Conservation (phyloP, 2,113 vertebrate species). For the Ictidomys tridecemlineatus region DNA sequence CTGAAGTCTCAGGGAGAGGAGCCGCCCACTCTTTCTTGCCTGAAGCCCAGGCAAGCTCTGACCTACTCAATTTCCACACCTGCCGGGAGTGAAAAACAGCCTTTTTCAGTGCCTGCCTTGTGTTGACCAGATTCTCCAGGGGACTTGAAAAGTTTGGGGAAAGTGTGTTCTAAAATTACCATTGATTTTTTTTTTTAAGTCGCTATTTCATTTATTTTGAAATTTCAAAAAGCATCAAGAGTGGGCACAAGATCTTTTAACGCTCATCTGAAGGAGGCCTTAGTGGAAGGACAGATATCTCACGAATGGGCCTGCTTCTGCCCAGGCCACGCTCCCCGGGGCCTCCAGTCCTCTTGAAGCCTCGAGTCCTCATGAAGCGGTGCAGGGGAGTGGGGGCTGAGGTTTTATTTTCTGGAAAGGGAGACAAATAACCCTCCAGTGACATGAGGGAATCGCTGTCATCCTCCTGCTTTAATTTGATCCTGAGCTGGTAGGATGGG, state of each 20-base stretch:
- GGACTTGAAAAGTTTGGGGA: background rate
- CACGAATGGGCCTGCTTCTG: background rate
- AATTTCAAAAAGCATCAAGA: conserved; percentile 50
- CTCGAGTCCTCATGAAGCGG: rapidly evolving
- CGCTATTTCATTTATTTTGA: conserved; percentile 63
- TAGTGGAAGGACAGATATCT: background rate
- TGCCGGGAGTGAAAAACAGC: conserved; percentile 56
- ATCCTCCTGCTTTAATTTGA: background rate
- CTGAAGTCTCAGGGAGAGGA: background rate
- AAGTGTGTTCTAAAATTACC: conserved; percentile 26
- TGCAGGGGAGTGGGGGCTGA: rapidly evolving
- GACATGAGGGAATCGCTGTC: background rate
- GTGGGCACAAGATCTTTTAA: background rate
- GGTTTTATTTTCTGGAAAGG: background rate
- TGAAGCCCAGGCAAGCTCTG: background rate
- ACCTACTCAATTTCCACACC: conserved; percentile 50
- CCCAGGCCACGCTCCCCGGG: background rate
- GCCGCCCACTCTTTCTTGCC: background rate
- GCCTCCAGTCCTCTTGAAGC: rapidly evolving
- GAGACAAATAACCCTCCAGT: background rate
- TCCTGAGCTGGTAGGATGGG: background rate
- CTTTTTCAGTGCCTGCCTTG: background rate
- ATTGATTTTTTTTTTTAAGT: conserved; percentile 52
- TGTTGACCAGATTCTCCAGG: background rate
- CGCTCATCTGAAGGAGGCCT: background rate